Evolutionary conservation across 1,140 invertebrate species (phyloP).

Genomic region (Rhynchophorus ferrugineus): DNA sequence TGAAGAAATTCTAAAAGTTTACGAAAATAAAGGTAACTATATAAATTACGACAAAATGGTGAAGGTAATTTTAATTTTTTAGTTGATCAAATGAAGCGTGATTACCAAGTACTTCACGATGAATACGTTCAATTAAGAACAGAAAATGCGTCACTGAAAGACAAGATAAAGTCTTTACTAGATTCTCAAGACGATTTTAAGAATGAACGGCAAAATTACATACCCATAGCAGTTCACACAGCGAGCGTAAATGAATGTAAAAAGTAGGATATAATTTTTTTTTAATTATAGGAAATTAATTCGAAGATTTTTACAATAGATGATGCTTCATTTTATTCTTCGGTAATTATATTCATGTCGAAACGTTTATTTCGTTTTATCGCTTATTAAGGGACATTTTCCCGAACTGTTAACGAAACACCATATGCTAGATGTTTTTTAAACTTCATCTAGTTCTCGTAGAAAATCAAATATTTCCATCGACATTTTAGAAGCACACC

Average conservation of each 20-base stretch:
- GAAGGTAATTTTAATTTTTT: conserved; percentile 22
- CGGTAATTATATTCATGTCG: too few relatives aligned
- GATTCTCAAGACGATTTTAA: conserved; percentile 49
- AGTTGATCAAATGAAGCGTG: conserved; percentile 50
- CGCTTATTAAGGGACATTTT: too few relatives aligned
- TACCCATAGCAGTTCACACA: conserved; percentile 47
- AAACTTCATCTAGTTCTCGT: too few relatives aligned
- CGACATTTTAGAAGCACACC: too few relatives aligned
- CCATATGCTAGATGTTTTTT: too few relatives aligned
- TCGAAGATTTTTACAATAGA: too few relatives aligned
- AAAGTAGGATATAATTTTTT: too few relatives aligned
- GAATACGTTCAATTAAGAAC: conserved; percentile 47
- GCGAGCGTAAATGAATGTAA: conserved; percentile 55
- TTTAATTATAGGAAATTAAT: too few relatives aligned
- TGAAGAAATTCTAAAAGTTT: conserved; percentile 50
- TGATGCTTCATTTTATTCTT: too few relatives aligned
- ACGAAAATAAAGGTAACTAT: conserved; percentile 47
- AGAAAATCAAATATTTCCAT: too few relatives aligned
- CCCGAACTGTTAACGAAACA: too few relatives aligned
- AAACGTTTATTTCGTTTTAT: too few relatives aligned
- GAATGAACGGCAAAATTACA: conserved; percentile 44
- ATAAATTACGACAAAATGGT: neutral
- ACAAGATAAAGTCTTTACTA: conserved; percentile 44
- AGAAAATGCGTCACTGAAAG: conserved; percentile 50
- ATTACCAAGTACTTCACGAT: conserved; percentile 51